Base-by-base conservation (phyloP, 2,797 vertebrate genomes). In the Sardinella longiceps region DNA sequence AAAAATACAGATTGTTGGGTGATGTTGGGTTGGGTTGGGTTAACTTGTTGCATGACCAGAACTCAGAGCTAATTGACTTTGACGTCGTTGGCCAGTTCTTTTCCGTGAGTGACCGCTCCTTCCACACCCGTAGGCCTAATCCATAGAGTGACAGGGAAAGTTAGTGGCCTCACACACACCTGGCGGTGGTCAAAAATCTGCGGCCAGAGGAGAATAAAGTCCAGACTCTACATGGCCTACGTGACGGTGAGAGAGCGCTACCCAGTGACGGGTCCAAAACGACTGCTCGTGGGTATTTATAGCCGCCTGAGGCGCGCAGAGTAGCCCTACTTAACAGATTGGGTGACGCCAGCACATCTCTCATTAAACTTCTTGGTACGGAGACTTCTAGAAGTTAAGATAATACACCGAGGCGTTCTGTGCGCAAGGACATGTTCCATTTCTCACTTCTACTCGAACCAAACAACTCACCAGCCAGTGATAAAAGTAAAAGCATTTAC, bases 271-370 rank as follows among this genome's bases (percentile, higher is more conserved):
- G 18, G 28, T 25, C 51, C 20, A 53, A 46, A 46, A 46, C 30
- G 20, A 33, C 25, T 60, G 39, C 18, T 1, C 37, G 43, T 15
- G 74, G 37, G 25, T 82, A 85, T 84, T 85, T 81, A 84, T 87
- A 85, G 63, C 15, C 28, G 15, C 39, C 12, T 30, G 3, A 25
- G 18, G 45, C 28, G 33, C 53, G 25, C 60, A n/a, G 39, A 53
- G 28, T 5, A 81, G 60, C 23, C 53, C n/a, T 77, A 74, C 50
- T 33, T 30, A 83, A 66, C 6, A 23, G 33, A 58, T 10, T 10
- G 28, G 23, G 46, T 5, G 18, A 60, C 50, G 12, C 18, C 70
- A 81, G 33, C 81, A 77, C 77, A 80, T 81, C 53, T 77, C 60
- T 66, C 4, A n/a, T 11, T 70, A 1, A 84, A 60, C 18, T 43